Conservation (phyloP, 2,888 invertebrate species). For the Morpho achilles region DNA sequence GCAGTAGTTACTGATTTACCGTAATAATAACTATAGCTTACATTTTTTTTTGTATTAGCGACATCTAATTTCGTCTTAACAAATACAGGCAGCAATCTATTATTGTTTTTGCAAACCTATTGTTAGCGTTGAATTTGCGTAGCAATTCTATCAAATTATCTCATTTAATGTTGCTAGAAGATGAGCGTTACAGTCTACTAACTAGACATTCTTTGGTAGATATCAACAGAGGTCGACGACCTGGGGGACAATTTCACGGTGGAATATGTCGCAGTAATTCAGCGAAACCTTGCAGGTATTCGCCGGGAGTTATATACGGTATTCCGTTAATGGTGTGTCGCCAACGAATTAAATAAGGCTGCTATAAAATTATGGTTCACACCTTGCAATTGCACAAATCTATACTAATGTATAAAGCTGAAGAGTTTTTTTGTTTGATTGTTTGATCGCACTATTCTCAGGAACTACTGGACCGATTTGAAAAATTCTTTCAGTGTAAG, state of each 20-base stretch:
- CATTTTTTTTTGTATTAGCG: too few relatives aligned
- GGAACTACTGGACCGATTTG: too few relatives aligned
- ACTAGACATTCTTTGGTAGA: conserved; percentile 16
- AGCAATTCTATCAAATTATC: conserved; percentile 12
- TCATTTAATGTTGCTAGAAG: conserved; percentile 18
- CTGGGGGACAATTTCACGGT: conserved; percentile 17
- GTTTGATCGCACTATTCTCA: too few relatives aligned
- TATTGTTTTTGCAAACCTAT: neutral
- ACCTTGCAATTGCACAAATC: neutral
- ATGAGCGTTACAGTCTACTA: conserved; percentile 25
- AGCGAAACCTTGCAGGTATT: neutral
- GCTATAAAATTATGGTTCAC: neutral
- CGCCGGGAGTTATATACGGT: neutral
- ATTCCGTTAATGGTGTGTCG: neutral
- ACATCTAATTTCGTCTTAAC: too few relatives aligned
- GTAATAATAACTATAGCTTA: too few relatives aligned
- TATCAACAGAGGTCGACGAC: conserved; percentile 20
- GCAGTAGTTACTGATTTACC: too few relatives aligned
- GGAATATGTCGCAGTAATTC: conserved; percentile 1
- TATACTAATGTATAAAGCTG: too few relatives aligned
- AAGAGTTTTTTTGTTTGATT: too few relatives aligned
- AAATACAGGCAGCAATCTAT: neutral
- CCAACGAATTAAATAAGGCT: neutral
- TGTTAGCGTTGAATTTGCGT: conserved; percentile 5
- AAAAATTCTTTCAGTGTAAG: too few relatives aligned